phyloP scores from a whole-genome alignment of 2,797 vertebrate species.

The Tamandua tetradactyla region DNA sequence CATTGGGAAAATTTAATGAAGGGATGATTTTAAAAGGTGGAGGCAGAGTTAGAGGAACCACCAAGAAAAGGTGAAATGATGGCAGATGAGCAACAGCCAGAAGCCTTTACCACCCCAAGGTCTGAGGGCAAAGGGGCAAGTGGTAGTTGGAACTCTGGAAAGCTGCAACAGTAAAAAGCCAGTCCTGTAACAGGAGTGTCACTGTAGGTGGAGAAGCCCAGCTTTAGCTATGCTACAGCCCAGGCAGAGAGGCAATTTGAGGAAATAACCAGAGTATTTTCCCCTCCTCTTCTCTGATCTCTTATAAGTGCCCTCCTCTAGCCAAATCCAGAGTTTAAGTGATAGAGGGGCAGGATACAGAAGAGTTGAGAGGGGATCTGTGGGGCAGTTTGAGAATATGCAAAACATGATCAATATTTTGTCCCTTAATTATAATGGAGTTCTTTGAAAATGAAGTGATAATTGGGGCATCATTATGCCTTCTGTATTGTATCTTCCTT shows the following conservation, averaged over 20 bases:
- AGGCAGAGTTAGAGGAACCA: neutral
- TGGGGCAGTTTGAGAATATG: neutral
- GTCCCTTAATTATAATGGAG: neutral
- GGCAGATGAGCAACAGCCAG: neutral
- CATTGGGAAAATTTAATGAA: neutral
- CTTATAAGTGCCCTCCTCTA: neutral
- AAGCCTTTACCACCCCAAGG: neutral
- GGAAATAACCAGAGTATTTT: neutral
- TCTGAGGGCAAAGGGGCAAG: accelerated
- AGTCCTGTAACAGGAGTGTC: accelerated
- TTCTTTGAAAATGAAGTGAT: conserved; percentile 2
- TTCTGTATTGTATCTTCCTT: neutral
- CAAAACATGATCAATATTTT: neutral
- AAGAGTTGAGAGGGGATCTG: neutral
- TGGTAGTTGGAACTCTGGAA: neutral
- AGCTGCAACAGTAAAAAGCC: neutral
- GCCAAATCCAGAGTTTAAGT: neutral
- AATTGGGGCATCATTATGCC: neutral
- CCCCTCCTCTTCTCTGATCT: neutral
- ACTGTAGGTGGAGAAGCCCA: neutral
- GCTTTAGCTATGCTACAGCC: neutral
- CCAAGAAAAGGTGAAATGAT: neutral
- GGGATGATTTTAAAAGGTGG: neutral
- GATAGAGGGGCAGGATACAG: neutral
- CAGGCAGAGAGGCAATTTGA: neutral